Percentiles rank a stretch among this genome's conserved stretches.
These are phyloP conservation scores for Micronycteris hirsuta DNA, from an alignment of 2,113 vertebrate genomes.

Conservation along the genomic window DNA sequence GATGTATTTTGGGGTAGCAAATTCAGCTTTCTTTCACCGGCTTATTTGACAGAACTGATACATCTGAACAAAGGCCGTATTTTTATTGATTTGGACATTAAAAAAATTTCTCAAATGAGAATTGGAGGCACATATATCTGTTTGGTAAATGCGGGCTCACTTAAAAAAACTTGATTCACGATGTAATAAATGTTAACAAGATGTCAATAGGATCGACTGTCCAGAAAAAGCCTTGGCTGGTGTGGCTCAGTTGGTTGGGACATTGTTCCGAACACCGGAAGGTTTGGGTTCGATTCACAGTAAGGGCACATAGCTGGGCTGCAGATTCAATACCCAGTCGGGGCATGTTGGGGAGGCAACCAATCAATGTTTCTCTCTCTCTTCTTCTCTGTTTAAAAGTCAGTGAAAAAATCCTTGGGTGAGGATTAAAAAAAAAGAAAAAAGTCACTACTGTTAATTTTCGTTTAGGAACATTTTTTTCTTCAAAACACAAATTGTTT, in stretches of 20 bases:
- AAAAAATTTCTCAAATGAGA: not conserved
- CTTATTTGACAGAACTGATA: not conserved
- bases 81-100: not conserved
- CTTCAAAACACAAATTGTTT: not conserved
- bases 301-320: too few species aligned
- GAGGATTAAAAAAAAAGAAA: not conserved
- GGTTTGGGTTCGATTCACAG: too few species aligned
- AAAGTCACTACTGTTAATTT: not conserved
- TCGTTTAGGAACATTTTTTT: not conserved
- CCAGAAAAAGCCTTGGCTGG: not conserved
- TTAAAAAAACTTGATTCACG: not conserved
- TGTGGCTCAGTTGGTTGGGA: too few species aligned
- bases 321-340: too few species aligned
- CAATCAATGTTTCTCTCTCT: too few species aligned
- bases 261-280: too few species aligned
- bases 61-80: not conserved
- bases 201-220: not conserved
- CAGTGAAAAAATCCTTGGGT: too few species aligned
- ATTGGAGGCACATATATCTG: not conserved
- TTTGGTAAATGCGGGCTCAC: not conserved
- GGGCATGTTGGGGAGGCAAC: too few species aligned
- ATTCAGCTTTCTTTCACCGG: not conserved
- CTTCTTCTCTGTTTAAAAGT: too few species aligned
- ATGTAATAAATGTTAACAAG: not conserved
- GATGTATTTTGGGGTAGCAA: not conserved